A percentile compares a stretch with the other conserved stretches of the same genome.
phyloP scores from a whole-genome alignment of 2,113 vertebrate genomes.

The Rhea pennata region DNA sequence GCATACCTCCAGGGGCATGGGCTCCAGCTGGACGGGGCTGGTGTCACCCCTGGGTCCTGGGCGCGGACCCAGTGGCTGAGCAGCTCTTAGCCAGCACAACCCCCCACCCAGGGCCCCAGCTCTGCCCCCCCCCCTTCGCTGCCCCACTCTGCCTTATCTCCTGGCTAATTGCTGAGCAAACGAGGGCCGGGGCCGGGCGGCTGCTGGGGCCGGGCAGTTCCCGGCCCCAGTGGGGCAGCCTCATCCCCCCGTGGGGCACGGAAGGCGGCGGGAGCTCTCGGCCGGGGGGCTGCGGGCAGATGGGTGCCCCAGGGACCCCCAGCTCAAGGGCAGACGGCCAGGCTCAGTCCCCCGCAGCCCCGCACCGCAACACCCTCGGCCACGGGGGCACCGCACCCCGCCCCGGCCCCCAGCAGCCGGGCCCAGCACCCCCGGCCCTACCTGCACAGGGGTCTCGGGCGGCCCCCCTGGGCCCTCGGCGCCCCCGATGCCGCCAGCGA shows the following conservation, averaged over 20 bases:
- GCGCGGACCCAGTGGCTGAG: no score
- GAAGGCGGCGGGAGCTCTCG: neutral
- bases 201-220: neutral
- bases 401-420: neutral
- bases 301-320: fast-evolving
- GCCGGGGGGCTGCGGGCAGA: neutral
- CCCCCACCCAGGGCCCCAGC: neutral
- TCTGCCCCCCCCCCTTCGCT: no score
- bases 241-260: fast-evolving
- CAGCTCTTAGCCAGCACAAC: no score
- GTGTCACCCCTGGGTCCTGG: no score
- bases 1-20: neutral
- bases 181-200: neutral
- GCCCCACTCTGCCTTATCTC: neutral
- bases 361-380: neutral
- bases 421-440: neutral
- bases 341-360: neutral
- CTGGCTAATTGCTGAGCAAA: neutral
- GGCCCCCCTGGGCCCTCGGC: neutral
- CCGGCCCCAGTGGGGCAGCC: neutral
- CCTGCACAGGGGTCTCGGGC: slow-evolving; percentile 63
- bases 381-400: neutral
- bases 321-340: no score
- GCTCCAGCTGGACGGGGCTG: neutral
- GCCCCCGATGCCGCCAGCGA: neutral